Percentiles rank a stretch among this genome's conserved stretches.
Conservation (phyloP, 2,113 vertebrate genomes). For the Candoia aspera region DNA sequence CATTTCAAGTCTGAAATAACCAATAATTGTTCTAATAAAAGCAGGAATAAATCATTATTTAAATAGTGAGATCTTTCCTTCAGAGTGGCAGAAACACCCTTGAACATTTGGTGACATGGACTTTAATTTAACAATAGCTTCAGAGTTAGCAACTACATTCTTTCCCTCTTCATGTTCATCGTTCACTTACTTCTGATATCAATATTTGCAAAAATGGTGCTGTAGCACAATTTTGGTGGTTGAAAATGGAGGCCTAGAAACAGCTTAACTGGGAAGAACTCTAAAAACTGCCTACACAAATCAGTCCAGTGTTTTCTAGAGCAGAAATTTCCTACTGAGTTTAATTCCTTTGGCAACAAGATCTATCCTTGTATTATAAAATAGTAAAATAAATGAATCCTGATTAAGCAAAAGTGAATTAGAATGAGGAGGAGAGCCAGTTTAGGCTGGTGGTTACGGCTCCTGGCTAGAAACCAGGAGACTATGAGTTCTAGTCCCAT, state of each 20-base stretch:
- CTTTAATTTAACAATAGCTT: slow-evolving; percentile 53
- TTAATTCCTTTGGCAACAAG: slow-evolving; percentile 50
- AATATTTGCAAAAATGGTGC: slow-evolving; percentile 52
- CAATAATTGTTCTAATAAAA: slow-evolving; percentile 76
- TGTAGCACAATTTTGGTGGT: slow-evolving; percentile 42
- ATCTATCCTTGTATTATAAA: slow-evolving; percentile 8
- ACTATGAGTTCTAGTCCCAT: too few species aligned
- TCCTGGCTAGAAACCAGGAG: too few species aligned
- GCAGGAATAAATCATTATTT: slow-evolving; percentile 71
- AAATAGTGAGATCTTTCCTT: slow-evolving; percentile 67
- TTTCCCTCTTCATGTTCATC: slow-evolving; percentile 24
- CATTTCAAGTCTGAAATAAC: slow-evolving; percentile 73
- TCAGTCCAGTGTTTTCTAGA: slow-evolving; percentile 36
- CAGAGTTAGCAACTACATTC: slow-evolving; percentile 40
- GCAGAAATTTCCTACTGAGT: slow-evolving; percentile 45
- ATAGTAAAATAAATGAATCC: neutral
- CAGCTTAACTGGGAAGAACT: slow-evolving; percentile 58
- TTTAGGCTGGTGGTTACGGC: too few species aligned
- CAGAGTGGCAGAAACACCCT: slow-evolving; percentile 60
- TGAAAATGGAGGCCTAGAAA: slow-evolving; percentile 56
- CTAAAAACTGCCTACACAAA: slow-evolving; percentile 51
- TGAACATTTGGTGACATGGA: slow-evolving; percentile 61
- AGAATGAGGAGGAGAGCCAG: neutral
- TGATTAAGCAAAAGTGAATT: neutral
- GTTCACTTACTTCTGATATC: slow-evolving; percentile 31